Base-by-base conservation (phyloP, 2,113 vertebrate genomes). In the Ophthalmolycus amberensis region DNA sequence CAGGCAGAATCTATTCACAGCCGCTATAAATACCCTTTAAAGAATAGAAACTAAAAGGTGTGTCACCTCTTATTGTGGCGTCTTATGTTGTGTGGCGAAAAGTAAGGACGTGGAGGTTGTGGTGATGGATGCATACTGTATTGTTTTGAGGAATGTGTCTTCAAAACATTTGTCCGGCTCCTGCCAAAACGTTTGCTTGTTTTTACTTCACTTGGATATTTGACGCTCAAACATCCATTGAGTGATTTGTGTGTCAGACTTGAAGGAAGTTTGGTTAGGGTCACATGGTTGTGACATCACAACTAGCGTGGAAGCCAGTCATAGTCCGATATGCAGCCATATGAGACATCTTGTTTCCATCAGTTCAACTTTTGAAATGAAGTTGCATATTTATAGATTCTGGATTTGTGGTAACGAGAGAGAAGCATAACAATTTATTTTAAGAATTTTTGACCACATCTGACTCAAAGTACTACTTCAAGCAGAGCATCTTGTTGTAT, bases 11-110 rank as follows among this genome's bases (percentile, higher is more conserved):
- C 48, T 4, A 8, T 4, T n/a, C 32, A 22, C 65, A 58, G 20
- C 3, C 2, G 0, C 25, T 42, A 59, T 37, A 29, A 18, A 18
- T 42, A 66, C 8, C 27, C 27, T 22, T 22, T 1, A 4, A 67
- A 56, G 65, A 78, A 66, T 2, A 14, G 60, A 81, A 86, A 82
- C 65, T 58, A 27, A 71, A 48, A 37, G 6, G 38, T 46, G 25
- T 58, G 34, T 42, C 62, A 22, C 27, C 42, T 38, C 10, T 9
- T 56, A n/a, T 14, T 48, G 44, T 48, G 37, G 37, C 37, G 37
- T 44, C 12, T 11, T 11, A 42, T 42, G 40, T 42, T 42, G 40
- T 42, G 40, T 42, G 48, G 48, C 6, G 48, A 7, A 50, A 20
- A 16, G 18, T 18, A 8, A 50, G 46, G 48, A 22, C 2, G 14